Conservation (phyloP, 2,113 vertebrate species). For the Mionectes macconnelli region DNA sequence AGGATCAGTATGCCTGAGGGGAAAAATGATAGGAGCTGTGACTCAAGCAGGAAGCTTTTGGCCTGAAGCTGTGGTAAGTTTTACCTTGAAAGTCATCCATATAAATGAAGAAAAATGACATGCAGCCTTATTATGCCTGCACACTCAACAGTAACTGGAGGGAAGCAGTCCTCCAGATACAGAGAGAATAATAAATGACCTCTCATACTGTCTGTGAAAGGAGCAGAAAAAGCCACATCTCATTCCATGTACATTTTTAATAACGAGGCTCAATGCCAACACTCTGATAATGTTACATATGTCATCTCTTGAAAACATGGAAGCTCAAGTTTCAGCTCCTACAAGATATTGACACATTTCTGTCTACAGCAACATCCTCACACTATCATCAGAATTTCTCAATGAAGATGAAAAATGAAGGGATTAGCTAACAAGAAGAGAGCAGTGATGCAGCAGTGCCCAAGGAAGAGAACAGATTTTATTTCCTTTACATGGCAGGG, state of each 20-base stretch:
- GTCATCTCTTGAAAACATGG: not conserved
- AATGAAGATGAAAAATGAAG: not conserved
- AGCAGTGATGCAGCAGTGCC: not conserved
- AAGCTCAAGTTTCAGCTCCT: not conserved
- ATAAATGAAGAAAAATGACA: not conserved
- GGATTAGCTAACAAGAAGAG: not conserved
- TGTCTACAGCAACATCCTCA: not conserved
- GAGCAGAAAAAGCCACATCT: not conserved
- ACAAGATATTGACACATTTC: not conserved
- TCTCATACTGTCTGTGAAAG: not conserved
- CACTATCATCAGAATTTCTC: not conserved
- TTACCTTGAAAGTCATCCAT: not conserved
- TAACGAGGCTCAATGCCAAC: not conserved
- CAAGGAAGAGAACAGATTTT: not conserved
- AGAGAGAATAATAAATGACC: not conserved
- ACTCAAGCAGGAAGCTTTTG: constrained; percentile 22
- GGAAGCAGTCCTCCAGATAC: not conserved
- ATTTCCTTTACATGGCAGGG: not conserved
- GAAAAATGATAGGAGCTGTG: not conserved
- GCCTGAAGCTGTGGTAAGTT: not conserved
- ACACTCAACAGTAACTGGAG: not conserved
- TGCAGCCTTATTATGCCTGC: not conserved
- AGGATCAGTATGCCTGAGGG: not conserved
- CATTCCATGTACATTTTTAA: not conserved
- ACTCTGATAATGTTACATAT: not conserved